phyloP scores from a whole-genome alignment of 2,888 invertebrate species.

The Drosophila rubida region DNA sequence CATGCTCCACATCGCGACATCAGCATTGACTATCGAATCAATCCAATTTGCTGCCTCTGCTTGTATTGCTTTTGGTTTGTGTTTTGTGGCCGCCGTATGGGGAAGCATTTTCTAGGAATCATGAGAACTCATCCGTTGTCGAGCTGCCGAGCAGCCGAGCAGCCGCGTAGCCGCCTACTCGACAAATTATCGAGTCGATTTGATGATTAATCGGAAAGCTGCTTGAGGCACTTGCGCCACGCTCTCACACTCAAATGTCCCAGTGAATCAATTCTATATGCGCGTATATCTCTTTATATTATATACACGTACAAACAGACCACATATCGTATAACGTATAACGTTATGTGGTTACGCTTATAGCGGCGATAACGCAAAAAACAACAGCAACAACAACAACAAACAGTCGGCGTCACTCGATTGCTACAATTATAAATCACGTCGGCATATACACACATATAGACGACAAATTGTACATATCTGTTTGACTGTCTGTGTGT shows the following conservation, averaged over 20 bases:
- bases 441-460: neutral
- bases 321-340: slow-evolving; percentile 7
- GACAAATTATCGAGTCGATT: neutral
- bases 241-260: slow-evolving; percentile 13
- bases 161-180: neutral
- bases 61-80: no score
- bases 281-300: neutral
- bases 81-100: neutral
- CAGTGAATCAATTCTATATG: slow-evolving; percentile 40
- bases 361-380: slow-evolving; percentile 26
- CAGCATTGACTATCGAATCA: slow-evolving; percentile 1
- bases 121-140: slow-evolving; percentile 7
- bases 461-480: no score
- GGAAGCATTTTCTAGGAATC: slow-evolving; percentile 28
- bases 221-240: slow-evolving; percentile 34
- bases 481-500: neutral
- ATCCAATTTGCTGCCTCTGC: neutral
- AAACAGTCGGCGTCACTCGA: neutral
- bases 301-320: neutral
- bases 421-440: slow-evolving; percentile 38
- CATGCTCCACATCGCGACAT: neutral
- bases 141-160: no score
- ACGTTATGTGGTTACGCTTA: slow-evolving; percentile 26
- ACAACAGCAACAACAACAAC: slow-evolving; percentile 27
- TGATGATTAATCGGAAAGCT: slow-evolving; percentile 54